Evolutionary conservation across 2,113 vertebrate species (phyloP).

Genomic region (Gobio gobio): DNA sequence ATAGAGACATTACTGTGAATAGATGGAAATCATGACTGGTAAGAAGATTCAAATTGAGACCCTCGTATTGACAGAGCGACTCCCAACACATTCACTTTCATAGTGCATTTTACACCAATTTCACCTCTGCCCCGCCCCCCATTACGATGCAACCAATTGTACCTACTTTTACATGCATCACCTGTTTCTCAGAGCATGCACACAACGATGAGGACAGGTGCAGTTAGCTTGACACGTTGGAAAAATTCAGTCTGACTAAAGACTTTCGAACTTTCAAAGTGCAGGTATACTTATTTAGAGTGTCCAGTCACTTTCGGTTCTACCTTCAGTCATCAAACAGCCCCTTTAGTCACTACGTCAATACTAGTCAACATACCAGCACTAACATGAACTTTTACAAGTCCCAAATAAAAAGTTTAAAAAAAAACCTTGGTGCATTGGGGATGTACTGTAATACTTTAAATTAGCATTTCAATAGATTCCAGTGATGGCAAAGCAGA

Average conservation of each 20-base stretch:
- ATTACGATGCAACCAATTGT: neutral
- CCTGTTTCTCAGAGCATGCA: neutral
- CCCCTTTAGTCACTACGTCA: neutral
- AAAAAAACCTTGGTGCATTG: neutral
- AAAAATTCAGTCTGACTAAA: neutral
- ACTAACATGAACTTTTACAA: neutral
- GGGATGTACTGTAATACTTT: neutral
- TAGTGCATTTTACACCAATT: neutral
- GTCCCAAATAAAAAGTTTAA: neutral
- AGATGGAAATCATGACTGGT: slow-evolving; percentile 26
- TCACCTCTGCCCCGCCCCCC: slow-evolving; percentile 1
- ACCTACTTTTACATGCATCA: neutral
- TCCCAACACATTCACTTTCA: neutral
- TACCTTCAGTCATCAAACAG: neutral
- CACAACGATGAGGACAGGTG: neutral
- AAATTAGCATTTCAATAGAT: neutral
- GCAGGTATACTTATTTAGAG: neutral
- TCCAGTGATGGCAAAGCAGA: neutral
- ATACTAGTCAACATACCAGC: neutral
- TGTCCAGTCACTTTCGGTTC: neutral
- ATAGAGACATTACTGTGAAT: neutral
- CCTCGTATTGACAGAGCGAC: slow-evolving; percentile 30
- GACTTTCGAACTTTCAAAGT: neutral
- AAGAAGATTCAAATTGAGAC: slow-evolving; percentile 55
- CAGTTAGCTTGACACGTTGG: neutral